Conservation (phyloP, 2,888 invertebrate species). For the Noctua janthina region DNA sequence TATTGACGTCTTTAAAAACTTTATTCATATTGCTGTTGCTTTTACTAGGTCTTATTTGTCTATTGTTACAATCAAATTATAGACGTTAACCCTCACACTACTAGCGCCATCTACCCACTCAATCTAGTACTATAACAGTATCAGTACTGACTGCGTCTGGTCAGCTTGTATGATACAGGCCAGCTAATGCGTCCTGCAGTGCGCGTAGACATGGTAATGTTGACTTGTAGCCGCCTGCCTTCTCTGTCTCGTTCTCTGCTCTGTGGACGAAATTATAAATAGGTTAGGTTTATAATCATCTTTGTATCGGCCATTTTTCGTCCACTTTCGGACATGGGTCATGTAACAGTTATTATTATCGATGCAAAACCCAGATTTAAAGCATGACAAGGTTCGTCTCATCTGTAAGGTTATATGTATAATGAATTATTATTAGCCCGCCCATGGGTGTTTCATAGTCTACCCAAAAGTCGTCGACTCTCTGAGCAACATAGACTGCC, state of each 20-base stretch:
- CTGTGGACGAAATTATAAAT: conserved; percentile 79
- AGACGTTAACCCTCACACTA: neutral
- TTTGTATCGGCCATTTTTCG: neutral
- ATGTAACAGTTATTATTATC: neutral
- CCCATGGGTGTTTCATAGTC: neutral
- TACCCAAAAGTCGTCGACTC: neutral
- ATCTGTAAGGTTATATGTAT: neutral
- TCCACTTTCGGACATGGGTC: neutral
- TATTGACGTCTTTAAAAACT: neutral
- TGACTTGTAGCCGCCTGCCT: conserved; percentile 96
- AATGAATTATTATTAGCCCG: neutral
- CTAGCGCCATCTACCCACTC: conserved; percentile 60
- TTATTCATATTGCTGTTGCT: neutral
- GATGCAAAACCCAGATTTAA: neutral
- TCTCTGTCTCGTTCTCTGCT: conserved; percentile 93
- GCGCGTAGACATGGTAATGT: conserved; percentile 96
- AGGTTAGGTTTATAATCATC: neutral
- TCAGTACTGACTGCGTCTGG: conserved; percentile 62
- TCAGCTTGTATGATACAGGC: conserved; percentile 91
- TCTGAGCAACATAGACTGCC: neutral
- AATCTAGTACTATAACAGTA: conserved; percentile 76
- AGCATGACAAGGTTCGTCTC: neutral
- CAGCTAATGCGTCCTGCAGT: conserved; percentile 96
- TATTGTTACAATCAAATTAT: neutral
- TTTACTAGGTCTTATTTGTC: neutral